Conservation (phyloP, 2,888 invertebrate species). For the Folsomia candida region DNA sequence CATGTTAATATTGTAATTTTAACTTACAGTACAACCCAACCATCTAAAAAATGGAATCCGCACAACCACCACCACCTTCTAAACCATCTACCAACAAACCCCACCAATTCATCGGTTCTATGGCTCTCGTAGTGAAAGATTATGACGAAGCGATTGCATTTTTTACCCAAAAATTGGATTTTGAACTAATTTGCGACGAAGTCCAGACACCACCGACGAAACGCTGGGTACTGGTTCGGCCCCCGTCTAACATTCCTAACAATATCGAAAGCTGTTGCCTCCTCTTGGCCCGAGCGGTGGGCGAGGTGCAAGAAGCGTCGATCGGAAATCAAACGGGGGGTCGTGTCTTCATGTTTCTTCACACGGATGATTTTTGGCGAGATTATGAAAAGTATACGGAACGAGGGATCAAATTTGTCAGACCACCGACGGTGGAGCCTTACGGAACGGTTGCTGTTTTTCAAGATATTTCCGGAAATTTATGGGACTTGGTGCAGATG, state of each 20-base stretch:
- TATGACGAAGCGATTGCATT: conserved; percentile 25
- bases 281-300: conserved; percentile 20
- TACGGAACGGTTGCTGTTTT: conserved; percentile 26
- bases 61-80: no score
- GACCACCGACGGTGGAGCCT: neutral
- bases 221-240: conserved; percentile 23
- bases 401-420: conserved; percentile 13
- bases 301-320: conserved; percentile 8
- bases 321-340: conserved; percentile 26
- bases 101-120: conserved; percentile 17
- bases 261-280: conserved; percentile 6
- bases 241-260: conserved; percentile 5
- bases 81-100: no score
- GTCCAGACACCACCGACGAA: conserved; percentile 13
- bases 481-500: conserved; percentile 27
- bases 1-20: no score
- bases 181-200: conserved; percentile 17
- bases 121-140: conserved; percentile 20
- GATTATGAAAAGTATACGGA: conserved; percentile 21
- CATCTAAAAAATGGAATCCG: no score
- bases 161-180: conserved; percentile 19
- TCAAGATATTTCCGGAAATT: conserved; percentile 22
- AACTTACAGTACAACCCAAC: no score
- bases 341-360: conserved; percentile 25
- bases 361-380: conserved; percentile 25